Evolutionary conservation across 2,113 vertebrate genomes (phyloP).

Genomic region (Phalacrocorax pelagicus): DNA sequence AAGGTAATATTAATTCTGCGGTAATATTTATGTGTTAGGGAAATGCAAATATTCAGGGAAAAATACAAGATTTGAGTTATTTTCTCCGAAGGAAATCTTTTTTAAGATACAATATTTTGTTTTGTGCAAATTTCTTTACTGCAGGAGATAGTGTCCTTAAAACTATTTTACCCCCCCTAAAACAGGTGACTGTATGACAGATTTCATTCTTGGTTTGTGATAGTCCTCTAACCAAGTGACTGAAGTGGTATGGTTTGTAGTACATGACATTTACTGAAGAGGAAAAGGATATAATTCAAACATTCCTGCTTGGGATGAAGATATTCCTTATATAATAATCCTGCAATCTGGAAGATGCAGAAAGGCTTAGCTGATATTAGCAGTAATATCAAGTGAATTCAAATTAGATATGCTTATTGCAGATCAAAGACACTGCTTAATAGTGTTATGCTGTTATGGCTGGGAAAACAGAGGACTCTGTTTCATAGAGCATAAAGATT

Average conservation of each 20-base stretch:
- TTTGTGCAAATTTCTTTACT: not conserved
- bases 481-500: not conserved
- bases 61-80: not conserved
- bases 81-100: not conserved
- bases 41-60: not conserved
- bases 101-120: not conserved
- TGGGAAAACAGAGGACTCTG: not conserved
- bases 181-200: not conserved
- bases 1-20: not conserved
- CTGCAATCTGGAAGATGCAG: not conserved
- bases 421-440: slow-evolving; percentile 36
- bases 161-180: not conserved
- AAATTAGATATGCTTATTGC: slow-evolving; percentile 40
- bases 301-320: not conserved
- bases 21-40: not conserved
- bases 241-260: not conserved
- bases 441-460: not conserved
- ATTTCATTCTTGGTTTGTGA: not conserved
- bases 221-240: not conserved
- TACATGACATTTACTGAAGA: not conserved
- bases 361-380: not conserved
- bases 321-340: not conserved
- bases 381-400: slow-evolving; percentile 37
- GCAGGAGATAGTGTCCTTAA: not conserved
- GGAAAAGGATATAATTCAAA: not conserved